These are phyloP conservation scores for Cynocephalus volans DNA, from an alignment of 2,113 vertebrate genomes.

Conservation along the genomic window DNA sequence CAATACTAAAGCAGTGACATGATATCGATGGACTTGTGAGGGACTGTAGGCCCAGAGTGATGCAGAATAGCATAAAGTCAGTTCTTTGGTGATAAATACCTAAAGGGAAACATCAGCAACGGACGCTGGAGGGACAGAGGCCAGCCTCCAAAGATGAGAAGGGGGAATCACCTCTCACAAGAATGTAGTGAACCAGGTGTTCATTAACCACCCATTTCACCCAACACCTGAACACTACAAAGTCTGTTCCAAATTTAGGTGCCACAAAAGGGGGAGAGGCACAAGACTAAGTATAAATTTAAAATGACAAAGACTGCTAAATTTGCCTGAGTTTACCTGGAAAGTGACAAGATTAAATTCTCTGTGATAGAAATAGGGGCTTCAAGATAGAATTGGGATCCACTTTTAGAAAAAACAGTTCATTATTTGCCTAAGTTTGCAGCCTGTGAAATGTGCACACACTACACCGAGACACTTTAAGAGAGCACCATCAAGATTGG, in stretches of 20 bases:
- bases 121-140: background rate
- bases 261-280: background rate
- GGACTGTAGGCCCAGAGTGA: background rate
- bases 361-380: background rate
- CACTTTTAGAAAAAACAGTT: background rate
- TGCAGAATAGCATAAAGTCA: background rate
- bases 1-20: background rate
- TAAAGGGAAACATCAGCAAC: background rate
- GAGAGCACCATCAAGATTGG: background rate
- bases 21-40: background rate
- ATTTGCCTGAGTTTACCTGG: background rate
- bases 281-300: background rate
- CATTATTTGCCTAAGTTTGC: background rate
- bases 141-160: background rate
- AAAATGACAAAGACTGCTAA: background rate
- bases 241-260: background rate
- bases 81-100: background rate
- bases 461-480: background rate
- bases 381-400: background rate
- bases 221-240: background rate
- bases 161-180: background rate
- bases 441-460: background rate
- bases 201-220: background rate
- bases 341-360: background rate
- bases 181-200: background rate